A percentile compares a stretch with the other conserved stretches of the same genome.
Conservation (phyloP, 2,797 vertebrate genomes). For the Chiroxiphia lanceolata region DNA sequence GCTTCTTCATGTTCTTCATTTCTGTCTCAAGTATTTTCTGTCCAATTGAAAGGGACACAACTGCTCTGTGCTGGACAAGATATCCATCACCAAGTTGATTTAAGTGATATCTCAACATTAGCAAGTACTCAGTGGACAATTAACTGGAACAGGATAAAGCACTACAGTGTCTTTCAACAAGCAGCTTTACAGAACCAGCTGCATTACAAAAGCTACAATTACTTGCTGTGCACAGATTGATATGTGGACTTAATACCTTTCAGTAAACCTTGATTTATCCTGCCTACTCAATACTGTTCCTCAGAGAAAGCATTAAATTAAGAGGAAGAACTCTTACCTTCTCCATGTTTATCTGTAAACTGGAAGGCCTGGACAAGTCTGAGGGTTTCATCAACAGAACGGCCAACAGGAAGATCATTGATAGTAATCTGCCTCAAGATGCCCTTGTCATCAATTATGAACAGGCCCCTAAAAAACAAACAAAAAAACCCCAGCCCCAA, state of each 20-base stretch:
- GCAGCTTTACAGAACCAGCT: background rate
- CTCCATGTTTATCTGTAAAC: conserved; percentile 96
- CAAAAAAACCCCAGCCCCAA: background rate
- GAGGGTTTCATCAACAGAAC: conserved; percentile 92
- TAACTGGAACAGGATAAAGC: background rate
- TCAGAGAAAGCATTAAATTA: background rate
- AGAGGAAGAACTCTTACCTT: conserved; percentile 81
- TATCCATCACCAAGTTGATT: background rate
- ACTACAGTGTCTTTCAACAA: background rate
- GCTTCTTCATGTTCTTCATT: background rate
- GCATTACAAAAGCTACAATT: background rate
- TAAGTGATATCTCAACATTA: background rate
- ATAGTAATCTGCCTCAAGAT: conserved; percentile 96
- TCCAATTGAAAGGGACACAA: background rate
- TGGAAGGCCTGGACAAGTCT: conserved; percentile 98
- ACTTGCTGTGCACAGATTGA: background rate
- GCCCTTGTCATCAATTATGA: conserved; percentile 95
- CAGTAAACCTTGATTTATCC: background rate
- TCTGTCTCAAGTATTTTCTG: background rate
- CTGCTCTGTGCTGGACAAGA: background rate
- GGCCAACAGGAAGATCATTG: conserved; percentile 96
- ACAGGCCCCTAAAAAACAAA: conserved; percentile 83
- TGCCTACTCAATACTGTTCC: background rate
- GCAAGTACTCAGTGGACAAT: background rate
- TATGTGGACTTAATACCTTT: background rate